Percentiles rank a stretch among this genome's conserved stretches.
These are phyloP conservation scores for Euleptes europaea DNA, from an alignment of 2,113 vertebrate genomes.

Conservation along the genomic window DNA sequence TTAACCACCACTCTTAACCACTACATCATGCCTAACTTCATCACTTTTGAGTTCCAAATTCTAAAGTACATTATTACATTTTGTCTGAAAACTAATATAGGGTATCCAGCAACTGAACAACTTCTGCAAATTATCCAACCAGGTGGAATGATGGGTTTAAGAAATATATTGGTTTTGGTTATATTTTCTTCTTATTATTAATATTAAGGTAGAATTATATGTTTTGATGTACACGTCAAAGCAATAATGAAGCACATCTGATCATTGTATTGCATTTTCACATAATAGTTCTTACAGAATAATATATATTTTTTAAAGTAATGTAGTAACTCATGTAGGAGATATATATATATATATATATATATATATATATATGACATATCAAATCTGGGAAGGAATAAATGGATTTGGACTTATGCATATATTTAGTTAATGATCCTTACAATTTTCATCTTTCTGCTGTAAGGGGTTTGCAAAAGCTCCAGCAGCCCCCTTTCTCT, in stretches of 20 bases:
- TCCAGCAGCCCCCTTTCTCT: accelerated
- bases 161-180: neutral
- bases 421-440: neutral
- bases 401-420: neutral
- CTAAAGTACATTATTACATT: neutral
- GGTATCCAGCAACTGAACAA: neutral
- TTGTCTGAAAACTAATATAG: neutral
- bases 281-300: neutral
- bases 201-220: neutral
- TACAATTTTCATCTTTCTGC: neutral
- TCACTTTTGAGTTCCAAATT: neutral
- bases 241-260: neutral
- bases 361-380: neutral
- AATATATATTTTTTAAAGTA: neutral
- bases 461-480: neutral
- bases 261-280: neutral
- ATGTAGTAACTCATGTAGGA: accelerated
- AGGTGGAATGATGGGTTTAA: neutral
- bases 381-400: neutral
- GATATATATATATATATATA: neutral
- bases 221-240: neutral
- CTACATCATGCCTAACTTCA: no score
- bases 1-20: no score
- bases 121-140: neutral
- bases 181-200: neutral